Evolutionary conservation across 2,113 vertebrate genomes (phyloP).

Genomic region (Gavia stellata): DNA sequence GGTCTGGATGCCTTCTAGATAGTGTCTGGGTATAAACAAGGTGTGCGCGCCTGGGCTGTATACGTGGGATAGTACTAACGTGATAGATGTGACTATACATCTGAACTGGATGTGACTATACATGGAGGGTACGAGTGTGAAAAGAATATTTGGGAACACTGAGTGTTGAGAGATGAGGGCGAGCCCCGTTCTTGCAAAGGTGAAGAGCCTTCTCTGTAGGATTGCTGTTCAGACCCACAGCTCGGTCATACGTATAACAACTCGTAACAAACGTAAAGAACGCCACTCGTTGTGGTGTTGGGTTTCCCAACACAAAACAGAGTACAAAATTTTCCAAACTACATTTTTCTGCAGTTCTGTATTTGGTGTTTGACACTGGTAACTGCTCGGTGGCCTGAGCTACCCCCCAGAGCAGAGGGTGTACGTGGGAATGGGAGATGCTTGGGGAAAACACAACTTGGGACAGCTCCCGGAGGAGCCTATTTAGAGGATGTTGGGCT

Average conservation of each 20-base stretch:
- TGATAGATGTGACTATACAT: rapidly evolving
- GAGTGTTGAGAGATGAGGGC: not conserved
- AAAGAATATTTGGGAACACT: not conserved
- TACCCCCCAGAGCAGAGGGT: rapidly evolving
- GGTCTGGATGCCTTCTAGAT: not conserved
- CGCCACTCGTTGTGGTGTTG: rapidly evolving
- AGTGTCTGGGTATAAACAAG: not conserved
- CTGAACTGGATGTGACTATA: not conserved
- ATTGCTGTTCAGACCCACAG: not conserved
- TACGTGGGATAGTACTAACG: rapidly evolving
- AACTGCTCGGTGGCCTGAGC: not conserved
- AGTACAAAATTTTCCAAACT: not conserved
- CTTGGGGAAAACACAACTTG: not conserved
- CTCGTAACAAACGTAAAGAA: not conserved
- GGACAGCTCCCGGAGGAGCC: not conserved
- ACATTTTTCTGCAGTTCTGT: rapidly evolving
- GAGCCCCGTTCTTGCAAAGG: not conserved
- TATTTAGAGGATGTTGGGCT: not conserved
- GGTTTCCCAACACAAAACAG: not conserved
- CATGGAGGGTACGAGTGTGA: not conserved
- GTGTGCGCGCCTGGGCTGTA: not conserved
- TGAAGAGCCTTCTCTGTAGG: rapidly evolving
- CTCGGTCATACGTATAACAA: rapidly evolving
- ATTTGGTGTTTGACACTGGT: rapidly evolving
- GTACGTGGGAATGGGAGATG: rapidly evolving